These are phyloP conservation scores for Panthera uncia DNA, from an alignment of 2,113 vertebrate genomes.

Conservation along the genomic window DNA sequence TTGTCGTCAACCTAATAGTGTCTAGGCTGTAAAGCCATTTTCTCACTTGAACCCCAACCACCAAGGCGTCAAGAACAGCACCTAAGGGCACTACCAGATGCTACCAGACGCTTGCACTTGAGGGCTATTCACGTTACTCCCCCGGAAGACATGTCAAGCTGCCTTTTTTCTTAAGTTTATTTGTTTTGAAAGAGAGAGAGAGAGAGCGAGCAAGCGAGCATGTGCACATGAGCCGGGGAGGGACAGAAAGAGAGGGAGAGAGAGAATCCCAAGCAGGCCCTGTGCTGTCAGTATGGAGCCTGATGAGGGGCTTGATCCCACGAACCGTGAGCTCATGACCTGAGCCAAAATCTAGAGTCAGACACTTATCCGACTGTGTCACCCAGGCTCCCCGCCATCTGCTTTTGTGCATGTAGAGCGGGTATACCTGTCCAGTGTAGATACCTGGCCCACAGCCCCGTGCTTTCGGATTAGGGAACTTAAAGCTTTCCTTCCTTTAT, in stretches of 20 bases:
- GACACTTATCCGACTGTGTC: no score
- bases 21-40: neutral
- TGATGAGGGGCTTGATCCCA: no score
- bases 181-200: no score
- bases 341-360: no score
- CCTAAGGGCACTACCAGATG: neutral
- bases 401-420: neutral
- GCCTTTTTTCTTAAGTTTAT: neutral
- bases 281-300: no score
- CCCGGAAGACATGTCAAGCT: neutral
- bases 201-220: no score
- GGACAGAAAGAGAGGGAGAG: no score
- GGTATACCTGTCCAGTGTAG: neutral
- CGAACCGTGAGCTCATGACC: no score
- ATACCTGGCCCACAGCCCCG: neutral
- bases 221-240: no score
- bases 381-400: neutral
- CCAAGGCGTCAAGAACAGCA: neutral
- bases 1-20: neutral
- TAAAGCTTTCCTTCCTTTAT: neutral
- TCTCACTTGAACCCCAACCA: neutral
- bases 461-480: neutral
- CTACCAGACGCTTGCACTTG: neutral
- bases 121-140: neutral
- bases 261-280: no score